Conservation (phyloP, 2,888 invertebrate genomes). For the Meta bourneti region DNA sequence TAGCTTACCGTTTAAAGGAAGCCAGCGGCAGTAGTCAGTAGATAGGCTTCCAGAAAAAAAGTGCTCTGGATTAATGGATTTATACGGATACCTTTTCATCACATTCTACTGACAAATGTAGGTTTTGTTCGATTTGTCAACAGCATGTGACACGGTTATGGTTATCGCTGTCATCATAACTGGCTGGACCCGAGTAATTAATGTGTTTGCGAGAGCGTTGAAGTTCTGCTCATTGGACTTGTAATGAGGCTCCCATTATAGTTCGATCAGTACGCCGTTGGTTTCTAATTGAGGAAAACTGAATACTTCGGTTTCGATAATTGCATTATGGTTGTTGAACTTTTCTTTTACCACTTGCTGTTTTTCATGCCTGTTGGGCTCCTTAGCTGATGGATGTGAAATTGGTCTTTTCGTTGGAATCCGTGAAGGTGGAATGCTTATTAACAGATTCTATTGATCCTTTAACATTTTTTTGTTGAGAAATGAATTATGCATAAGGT, state of each 20-base stretch:
- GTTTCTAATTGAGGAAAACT: slow-evolving; percentile 41
- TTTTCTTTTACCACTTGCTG: background rate
- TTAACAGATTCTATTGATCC: too few species aligned
- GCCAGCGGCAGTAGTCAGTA: background rate
- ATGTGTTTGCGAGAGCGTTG: background rate
- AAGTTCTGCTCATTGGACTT: slow-evolving; percentile 17
- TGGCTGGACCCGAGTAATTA: slow-evolving; percentile 7
- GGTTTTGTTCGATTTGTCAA: slow-evolving; percentile 15
- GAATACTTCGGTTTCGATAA: slow-evolving; percentile 14
- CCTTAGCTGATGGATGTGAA: background rate
- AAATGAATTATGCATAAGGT: too few species aligned
- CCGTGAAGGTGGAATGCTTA: too few species aligned
- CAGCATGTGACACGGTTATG: slow-evolving; percentile 32
- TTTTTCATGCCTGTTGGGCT: background rate
- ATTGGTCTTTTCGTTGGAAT: too few species aligned
- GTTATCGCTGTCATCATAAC: slow-evolving; percentile 7
- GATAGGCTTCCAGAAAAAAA: background rate
- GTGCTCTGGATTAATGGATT: background rate
- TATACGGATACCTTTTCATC: background rate
- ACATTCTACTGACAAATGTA: background rate
- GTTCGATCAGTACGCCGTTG: background rate
- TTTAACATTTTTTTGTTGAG: too few species aligned
- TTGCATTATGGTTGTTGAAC: slow-evolving; percentile 17
- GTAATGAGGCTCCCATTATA: slow-evolving; percentile 5
- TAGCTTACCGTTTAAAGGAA: background rate